Percentiles rank a stretch among this genome's conserved stretches.
These are phyloP conservation scores for Trissonchulus latispiculum DNA, from an alignment of 2,888 invertebrate genomes.

Conservation along the genomic window DNA sequence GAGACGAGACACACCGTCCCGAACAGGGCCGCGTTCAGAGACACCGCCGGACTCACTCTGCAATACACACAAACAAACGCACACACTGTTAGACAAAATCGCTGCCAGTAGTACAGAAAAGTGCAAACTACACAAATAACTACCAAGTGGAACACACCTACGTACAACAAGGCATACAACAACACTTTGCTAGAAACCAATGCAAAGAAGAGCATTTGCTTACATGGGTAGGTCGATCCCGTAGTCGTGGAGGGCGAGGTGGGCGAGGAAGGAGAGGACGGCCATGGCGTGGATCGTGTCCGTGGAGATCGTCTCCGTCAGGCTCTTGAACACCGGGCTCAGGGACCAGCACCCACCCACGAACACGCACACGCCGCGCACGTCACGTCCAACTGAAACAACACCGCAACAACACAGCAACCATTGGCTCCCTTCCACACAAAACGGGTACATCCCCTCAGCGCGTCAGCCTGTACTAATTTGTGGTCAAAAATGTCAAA, in stretches of 20 bases:
- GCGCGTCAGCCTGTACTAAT: too few species aligned
- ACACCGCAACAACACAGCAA: too few species aligned
- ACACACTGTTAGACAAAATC: too few species aligned
- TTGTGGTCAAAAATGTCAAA: too few species aligned
- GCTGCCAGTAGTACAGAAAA: too few species aligned
- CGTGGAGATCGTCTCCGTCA: constrained; percentile 91
- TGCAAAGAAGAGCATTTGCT: too few species aligned
- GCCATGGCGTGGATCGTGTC: constrained; percentile 93
- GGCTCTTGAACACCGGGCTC: constrained; percentile 79
- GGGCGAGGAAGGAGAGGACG: constrained; percentile 70
- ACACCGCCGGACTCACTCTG: constrained; percentile 78
- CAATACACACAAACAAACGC: constrained; percentile 31
- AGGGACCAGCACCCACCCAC: constrained; percentile 73
- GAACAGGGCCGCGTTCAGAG: constrained; percentile 86
- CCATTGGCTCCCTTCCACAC: too few species aligned
- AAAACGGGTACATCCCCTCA: too few species aligned
- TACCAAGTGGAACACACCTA: too few species aligned
- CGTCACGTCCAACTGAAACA: constrained; percentile 23
- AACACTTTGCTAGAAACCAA: too few species aligned
- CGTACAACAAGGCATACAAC: too few species aligned
- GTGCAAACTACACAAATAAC: too few species aligned
- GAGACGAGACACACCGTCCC: constrained; percentile 90
- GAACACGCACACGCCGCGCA: constrained; percentile 69
- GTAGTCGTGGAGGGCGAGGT: constrained; percentile 85
- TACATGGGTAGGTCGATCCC: constrained; percentile 64